Conservation (phyloP, 2,888 invertebrate species). For the Brenthis ino region DNA sequence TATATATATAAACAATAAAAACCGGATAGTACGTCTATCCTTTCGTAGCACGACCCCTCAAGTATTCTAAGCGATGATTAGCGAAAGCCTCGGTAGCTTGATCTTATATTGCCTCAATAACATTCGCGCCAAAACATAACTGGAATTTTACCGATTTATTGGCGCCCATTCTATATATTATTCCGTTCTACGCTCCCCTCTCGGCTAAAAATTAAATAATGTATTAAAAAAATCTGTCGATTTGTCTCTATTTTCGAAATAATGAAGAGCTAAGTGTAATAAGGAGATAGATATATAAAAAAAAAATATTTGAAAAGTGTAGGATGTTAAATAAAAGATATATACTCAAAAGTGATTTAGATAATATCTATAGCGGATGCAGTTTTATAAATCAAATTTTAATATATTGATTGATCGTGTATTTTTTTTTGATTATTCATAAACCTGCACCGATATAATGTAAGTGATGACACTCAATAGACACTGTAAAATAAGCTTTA, state of each 20-base stretch:
- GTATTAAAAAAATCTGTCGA: conserved; percentile 30
- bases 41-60: conserved; percentile 57
- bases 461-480: conserved; percentile 65
- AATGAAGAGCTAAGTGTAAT: conserved; percentile 13
- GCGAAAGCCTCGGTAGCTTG: conserved; percentile 61
- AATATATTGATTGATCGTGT: background rate
- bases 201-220: conserved; percentile 79
- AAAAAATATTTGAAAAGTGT: conserved; percentile 18
- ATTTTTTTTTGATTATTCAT: conserved; percentile 36
- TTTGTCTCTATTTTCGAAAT: background rate
- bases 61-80: conserved; percentile 66
- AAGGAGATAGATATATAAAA: background rate
- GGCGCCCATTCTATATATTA: conserved; percentile 67
- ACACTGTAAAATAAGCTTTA: conserved; percentile 65
- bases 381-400: conserved; percentile 30
- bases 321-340: conserved; percentile 18
- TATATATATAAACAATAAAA: conserved; percentile 37
- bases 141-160: conserved; percentile 69
- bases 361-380: conserved; percentile 25
- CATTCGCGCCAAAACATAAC: conserved; percentile 60
- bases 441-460: conserved; percentile 64
- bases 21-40: conserved; percentile 61
- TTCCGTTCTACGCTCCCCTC: conserved; percentile 77
- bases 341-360: conserved; percentile 26
- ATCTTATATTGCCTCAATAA: conserved; percentile 53